Base-by-base conservation (phyloP, 2,113 vertebrate genomes). In the Protomyctophum bolini region DNA sequence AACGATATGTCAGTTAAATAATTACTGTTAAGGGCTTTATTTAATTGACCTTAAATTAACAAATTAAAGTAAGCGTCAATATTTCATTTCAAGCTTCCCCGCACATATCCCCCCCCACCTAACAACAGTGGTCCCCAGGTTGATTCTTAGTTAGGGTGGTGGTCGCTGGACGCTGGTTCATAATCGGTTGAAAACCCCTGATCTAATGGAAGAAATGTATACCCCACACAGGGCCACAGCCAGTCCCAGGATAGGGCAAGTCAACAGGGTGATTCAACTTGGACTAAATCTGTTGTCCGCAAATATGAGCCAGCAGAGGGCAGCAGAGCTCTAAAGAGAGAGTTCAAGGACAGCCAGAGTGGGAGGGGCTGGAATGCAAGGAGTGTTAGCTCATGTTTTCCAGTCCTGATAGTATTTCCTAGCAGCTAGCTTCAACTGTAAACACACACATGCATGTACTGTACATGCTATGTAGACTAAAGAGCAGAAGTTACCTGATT, bases 381-480 rank as follows among this genome's bases (percentile, higher is more conserved):
- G 28, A 72, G 63, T 60, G 69, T 63, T 66, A 70, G 52, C 33
- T 80, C 72, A 76, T 80, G 71, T 78, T 86, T 86, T 86, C 73
- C 70, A 85, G 49, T 47, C 62, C 54, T 80, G 52, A 71, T 52
- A 59, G 41, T 49, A 52, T 80, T 80, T 68, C 50, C 66, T 11
- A 12, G 52, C 28, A 74, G 58, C 66, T 41, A 79, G 62, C 15
- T 68, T 70, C 60, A 70, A 68, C 14, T 75, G 6, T 6, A 11
- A 48, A 57, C 58, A 68, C 41, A 68, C 41, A 58, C 52, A 29
- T 41, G 65, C 45, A 61, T 41, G 50, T 7, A 63, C 10, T 55
- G 55, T 65, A 60, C 12, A 29, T 63, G 49, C 62, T 47, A 67
- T 41, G 5, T 41, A 41, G 33, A 41, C 33, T 41, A 41, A 3